Evolutionary conservation across 2,888 invertebrate species (phyloP).

Genomic region (Parnassius apollo): DNA sequence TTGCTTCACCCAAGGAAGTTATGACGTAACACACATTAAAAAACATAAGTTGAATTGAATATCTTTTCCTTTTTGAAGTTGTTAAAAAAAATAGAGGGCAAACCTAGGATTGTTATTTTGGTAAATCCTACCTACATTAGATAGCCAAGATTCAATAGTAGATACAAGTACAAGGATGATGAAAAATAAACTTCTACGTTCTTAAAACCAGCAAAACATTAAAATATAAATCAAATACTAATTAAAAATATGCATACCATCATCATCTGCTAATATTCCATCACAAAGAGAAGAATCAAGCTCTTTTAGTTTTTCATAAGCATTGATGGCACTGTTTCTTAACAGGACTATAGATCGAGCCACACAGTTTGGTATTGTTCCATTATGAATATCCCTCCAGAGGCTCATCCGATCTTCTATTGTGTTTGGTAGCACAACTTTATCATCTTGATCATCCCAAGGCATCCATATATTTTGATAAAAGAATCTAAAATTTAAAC

Average conservation of each 20-base stretch:
- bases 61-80: too few relatives aligned
- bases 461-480: conserved; percentile 85
- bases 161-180: too few relatives aligned
- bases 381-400: conserved; percentile 68
- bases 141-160: too few relatives aligned
- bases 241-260: conserved; percentile 50
- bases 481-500: conserved; percentile 74
- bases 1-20: too few relatives aligned
- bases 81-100: too few relatives aligned
- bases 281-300: conserved; percentile 69
- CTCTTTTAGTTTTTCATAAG: conserved; percentile 60
- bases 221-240: too few relatives aligned
- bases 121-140: too few relatives aligned
- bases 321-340: conserved; percentile 65
- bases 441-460: conserved; percentile 85
- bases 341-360: conserved; percentile 57
- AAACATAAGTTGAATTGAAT: too few relatives aligned
- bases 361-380: conserved; percentile 60
- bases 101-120: too few relatives aligned
- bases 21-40: too few relatives aligned
- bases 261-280: conserved; percentile 63
- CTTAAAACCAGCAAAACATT: too few relatives aligned
- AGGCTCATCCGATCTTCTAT: conserved; percentile 73
- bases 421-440: conserved; percentile 70
- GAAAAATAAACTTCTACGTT: too few relatives aligned